Evolutionary conservation across 2,888 invertebrate genomes (phyloP), one percentile per base, ranked within the genome.

Genomic region (Parnassius orleans): DNA sequence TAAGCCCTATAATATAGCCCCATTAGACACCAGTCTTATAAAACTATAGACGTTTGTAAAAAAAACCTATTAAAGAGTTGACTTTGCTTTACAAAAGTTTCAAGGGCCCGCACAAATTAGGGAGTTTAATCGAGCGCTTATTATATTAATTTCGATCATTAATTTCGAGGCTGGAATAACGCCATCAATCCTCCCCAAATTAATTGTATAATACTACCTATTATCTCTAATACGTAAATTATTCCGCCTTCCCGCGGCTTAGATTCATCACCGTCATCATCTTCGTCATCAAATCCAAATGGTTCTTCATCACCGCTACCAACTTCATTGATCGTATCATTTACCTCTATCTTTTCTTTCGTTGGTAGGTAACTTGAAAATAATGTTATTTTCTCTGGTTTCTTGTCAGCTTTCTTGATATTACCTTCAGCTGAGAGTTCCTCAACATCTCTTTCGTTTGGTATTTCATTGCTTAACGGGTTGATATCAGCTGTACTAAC

Each of bases 351-450:
- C 9, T 72, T 75, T 43, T 65, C 63, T 56, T 68, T 65, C 0
- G 67, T 56, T 1, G 86, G 85, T 53, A 86, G 68, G 60, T 87
- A 86, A 44, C 75, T 85, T 0, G 84, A 81, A 54, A 77, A 87
- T 0, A 88, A 65, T 0, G 77, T 80, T 3, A 90, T 70, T 64
- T 90, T 91, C 62, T 91, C 91, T 0, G 91, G 91, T 74, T 88
- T 90, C 47, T 77, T 83, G 1, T 79, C 80, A 1, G 58, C 55
- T 66, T 80, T 86, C 24, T 72, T 79, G 7, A 33, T 10, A 0
- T 78, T 19, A 0, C 76, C 80, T 48, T 86, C 87, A 0, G 70
- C 66, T 0, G 88, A 85, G 0, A 91, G 63, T 66, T 90, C 88
- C 69, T 91, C 91, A 0, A 86, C 78, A 44, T 90, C 90, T 66